These are phyloP conservation scores for Heliconius ismenius DNA, from an alignment of 2,888 invertebrate genomes.

Conservation along the genomic window DNA sequence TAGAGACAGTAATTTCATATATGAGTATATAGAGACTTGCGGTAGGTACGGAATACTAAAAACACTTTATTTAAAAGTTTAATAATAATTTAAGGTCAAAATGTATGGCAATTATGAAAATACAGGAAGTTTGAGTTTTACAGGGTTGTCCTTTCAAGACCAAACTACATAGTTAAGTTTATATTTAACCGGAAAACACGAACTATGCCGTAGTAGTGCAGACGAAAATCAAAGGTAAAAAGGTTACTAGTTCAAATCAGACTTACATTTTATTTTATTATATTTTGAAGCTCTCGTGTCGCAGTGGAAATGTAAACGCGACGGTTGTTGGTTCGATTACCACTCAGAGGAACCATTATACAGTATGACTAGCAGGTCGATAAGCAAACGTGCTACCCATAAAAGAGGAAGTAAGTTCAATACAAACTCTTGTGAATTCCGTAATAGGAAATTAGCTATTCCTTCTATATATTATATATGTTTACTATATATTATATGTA, in stretches of 20 bases:
- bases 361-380: too few species aligned
- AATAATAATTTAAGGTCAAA: not conserved
- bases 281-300: not conserved
- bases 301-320: not conserved
- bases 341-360: too few species aligned
- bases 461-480: not conserved
- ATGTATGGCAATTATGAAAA: conserved; percentile 11
- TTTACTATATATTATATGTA: not conserved
- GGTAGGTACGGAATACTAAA: too few species aligned
- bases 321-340: not conserved
- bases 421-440: not conserved
- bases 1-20: too few species aligned
- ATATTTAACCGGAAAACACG: conserved; percentile 9
- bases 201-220: not conserved
- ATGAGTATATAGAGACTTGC: too few species aligned
- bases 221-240: not conserved
- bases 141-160: conserved; percentile 9
- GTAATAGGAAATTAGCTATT: not conserved
- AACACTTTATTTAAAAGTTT: not conserved
- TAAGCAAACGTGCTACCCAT: too few species aligned
- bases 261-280: not conserved
- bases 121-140: not conserved
- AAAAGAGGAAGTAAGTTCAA: too few species aligned
- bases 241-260: not conserved
- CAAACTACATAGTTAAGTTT: conserved; percentile 2